Base-by-base conservation (phyloP, 2,797 vertebrate species). In the Alectoris magna region DNA sequence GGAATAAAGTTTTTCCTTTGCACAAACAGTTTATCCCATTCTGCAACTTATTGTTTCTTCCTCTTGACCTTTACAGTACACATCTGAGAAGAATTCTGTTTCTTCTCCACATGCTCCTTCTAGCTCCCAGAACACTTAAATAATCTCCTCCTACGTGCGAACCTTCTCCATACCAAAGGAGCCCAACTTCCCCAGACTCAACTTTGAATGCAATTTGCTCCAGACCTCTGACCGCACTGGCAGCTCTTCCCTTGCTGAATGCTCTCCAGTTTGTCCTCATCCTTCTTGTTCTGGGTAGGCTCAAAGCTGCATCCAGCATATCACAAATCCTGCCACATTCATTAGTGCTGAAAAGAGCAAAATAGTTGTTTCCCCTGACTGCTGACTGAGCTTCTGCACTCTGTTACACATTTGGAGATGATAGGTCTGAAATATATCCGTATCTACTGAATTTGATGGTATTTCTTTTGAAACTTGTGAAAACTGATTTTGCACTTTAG, bases 111-210 rank as follows among this genome's bases (percentile, higher is more conserved):
- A 84, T 7, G 6, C 2, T 3, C 14, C 10, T 2, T 34, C 5
- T 9, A 49, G 46, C 10, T 1, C 2, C 0, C 63, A 22, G 12
- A 71, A 58, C 29, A 72, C 22, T 64, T 64, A 56, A 15, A 14
- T 12, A 26, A 7, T 26, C 58, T 12, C 7, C 8, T 4, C 1
- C 3, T 4, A 7, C 14, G 13, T 10, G 39, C 53, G 10, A 80
- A 3, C 5, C 24, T 51, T 34, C 19, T 71, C 21, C 15, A 23
- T 27, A 15, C 24, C 31, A 48, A 88, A 62, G 4, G 11, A 70
- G 24, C 3, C 21, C 46, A n/a, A 8, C 13, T 58, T 21, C 8
- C 7, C 74, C 39, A 41, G 8, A 3, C 15, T 48, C 11, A 8
- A 3, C 8, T 64, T 44, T 48, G 26, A 60, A 46, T 31, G 11